Percentiles rank a stretch among this genome's conserved stretches.
Evolutionary conservation across 2,797 vertebrate genomes (phyloP).

Genomic region (Fundulus diaphanus): DNA sequence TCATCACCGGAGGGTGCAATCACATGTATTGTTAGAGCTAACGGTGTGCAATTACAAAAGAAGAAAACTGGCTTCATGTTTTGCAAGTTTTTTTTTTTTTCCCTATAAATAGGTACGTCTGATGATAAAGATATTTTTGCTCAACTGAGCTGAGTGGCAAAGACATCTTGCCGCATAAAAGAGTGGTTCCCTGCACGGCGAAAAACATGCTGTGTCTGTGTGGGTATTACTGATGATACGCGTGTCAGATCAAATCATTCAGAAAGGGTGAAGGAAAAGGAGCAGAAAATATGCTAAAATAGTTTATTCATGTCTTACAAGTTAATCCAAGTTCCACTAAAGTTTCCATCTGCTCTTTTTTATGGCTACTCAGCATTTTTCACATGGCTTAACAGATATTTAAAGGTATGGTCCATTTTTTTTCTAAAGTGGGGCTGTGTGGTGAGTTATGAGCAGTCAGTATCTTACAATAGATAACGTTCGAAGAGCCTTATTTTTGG

Average conservation of each 20-base stretch:
- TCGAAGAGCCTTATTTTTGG: not conserved
- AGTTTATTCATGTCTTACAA: too few species aligned
- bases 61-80: constrained; percentile 1
- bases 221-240: constrained; percentile 1
- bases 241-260: not conserved
- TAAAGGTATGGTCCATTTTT: not conserved
- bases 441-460: too few species aligned
- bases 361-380: not conserved
- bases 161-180: not conserved
- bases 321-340: not conserved
- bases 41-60: constrained; percentile 11
- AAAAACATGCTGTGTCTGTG: not conserved
- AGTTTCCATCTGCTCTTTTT: not conserved
- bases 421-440: not conserved
- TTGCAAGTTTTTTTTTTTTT: constrained; percentile 2
- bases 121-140: constrained; percentile 8
- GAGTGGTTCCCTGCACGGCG: not conserved
- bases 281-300: not conserved
- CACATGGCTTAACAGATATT: not conserved
- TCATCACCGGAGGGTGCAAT: constrained; percentile 16
- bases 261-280: too few species aligned
- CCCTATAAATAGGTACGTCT: not conserved
- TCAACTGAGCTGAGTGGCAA: not conserved
- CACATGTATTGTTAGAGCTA: constrained; percentile 11
- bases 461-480: not conserved